Percentiles rank a stretch among this genome's conserved stretches.
Conservation (phyloP, 2,888 invertebrate genomes). For the Biston betularia region DNA sequence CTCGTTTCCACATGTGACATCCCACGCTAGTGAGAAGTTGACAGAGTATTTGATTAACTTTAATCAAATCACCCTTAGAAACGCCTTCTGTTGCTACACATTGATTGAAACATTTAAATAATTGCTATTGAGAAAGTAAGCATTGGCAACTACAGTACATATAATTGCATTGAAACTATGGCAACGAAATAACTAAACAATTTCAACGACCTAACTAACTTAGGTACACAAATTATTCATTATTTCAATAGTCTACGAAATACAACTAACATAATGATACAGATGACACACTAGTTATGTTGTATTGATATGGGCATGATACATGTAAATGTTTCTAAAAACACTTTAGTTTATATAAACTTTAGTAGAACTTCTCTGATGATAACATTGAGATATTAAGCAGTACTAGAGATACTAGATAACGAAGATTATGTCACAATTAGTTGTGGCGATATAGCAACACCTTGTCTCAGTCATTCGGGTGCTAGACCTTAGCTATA, state of each 20-base stretch:
- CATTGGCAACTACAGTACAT: conserved; percentile 47
- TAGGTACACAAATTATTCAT: conserved; percentile 61
- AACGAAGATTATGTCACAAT: too few relatives aligned
- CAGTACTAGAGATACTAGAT: too few relatives aligned
- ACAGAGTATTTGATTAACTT: too few relatives aligned
- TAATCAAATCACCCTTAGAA: too few relatives aligned
- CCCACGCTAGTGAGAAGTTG: too few relatives aligned
- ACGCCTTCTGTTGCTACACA: too few relatives aligned
- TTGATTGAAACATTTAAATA: too few relatives aligned
- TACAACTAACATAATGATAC: conserved; percentile 51
- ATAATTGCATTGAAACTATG: conserved; percentile 31
- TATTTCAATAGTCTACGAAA: conserved; percentile 57
- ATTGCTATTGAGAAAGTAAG: conserved; percentile 55
- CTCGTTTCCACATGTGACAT: too few relatives aligned
- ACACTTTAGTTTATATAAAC: conserved; percentile 50
- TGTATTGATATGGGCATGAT: conserved; percentile 71
- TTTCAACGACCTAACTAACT: conserved; percentile 54
- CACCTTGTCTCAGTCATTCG: too few relatives aligned
- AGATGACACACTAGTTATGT: conserved; percentile 48
- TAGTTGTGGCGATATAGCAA: too few relatives aligned
- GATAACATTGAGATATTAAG: conserved; percentile 35
- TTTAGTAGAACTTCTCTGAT: conserved; percentile 35
- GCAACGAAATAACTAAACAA: conserved; percentile 54
- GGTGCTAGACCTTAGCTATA: too few relatives aligned
- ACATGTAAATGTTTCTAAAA: conserved; percentile 73